Conservation (phyloP, 1,140 invertebrate genomes). For the Globodera ellingtonae region DNA sequence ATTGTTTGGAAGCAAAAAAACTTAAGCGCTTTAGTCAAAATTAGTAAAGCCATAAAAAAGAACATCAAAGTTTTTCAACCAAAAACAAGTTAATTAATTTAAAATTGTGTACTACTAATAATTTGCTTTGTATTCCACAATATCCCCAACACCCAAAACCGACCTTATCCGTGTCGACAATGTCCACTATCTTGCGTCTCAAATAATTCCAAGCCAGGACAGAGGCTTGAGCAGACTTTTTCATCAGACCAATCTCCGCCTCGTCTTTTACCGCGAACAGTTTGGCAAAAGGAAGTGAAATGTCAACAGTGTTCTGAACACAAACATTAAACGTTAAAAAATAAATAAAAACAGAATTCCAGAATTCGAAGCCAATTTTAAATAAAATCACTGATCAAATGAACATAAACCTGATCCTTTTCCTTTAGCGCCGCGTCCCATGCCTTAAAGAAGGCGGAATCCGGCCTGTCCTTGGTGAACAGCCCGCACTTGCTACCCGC, state of each 20-base stretch:
- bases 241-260: conserved; percentile 84
- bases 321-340: too few relatives aligned
- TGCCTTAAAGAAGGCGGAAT: conserved; percentile 85
- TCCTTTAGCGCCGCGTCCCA: conserved; percentile 80
- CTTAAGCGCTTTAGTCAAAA: neutral
- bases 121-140: conserved; percentile 6
- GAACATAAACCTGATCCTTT: conserved; percentile 75
- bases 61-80: too few relatives aligned
- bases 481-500: conserved; percentile 87
- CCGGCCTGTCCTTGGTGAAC: conserved; percentile 90
- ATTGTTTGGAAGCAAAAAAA: neutral
- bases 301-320: conserved; percentile 70
- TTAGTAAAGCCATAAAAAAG: conserved; percentile 25
- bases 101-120: too few relatives aligned
- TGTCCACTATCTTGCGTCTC: conserved; percentile 96
- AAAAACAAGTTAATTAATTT: too few relatives aligned
- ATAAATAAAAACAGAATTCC: too few relatives aligned
- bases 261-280: conserved; percentile 95
- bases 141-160: neutral
- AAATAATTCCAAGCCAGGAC: conserved; percentile 92
- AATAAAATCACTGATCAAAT: neutral
- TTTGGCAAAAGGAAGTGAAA: conserved; percentile 80
- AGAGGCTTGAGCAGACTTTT: conserved; percentile 88
- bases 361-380: neutral
- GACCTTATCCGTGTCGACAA: conserved; percentile 91